Evolutionary conservation across 2,113 vertebrate genomes (phyloP), one percentile per base, ranked within the genome.

Genomic region (Hippopotamus amphibius): DNA sequence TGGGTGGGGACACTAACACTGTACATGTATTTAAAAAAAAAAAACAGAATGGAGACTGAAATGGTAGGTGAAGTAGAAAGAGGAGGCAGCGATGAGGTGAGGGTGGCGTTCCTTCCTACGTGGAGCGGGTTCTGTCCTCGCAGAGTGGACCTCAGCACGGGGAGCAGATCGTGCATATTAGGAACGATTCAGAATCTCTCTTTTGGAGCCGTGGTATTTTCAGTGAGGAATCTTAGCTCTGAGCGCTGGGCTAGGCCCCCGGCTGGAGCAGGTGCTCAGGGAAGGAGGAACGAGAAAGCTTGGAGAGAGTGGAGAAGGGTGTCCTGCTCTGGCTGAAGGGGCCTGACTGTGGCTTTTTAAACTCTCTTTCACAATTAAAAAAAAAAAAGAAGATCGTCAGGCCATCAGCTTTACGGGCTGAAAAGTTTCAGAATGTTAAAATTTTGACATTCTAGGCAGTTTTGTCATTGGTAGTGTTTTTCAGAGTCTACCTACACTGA

Each of bases 131-230:
- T 57, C 61, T 55, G 21, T 19, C 85, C 68, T 14, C 3, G 46
- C 33, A 43, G 66, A 7, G 11, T 10, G 41, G 83, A 2, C 19
- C 0, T 8, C 24, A 43, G n/a, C 46, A 0, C 4, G 69, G 37
- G 43, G 57, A 28, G 15, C 16, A 24, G 69, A 4, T 3, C 15
- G 22, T 43, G 21, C 30, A 37, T 17, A 37, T 8, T 11, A 28
- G 24, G 41, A 9, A 33, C 55, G 59, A 7, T 28, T 14, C 1
- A 16, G 43, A 3, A 16, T 28, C 41, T 24, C 24, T 5, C n/a
- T 10, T 24, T n/a, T 11, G 43, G 28, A 55, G 12, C 74, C 11
- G 10, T 6, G 7, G 3, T 14, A 6, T 15, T 30, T 37, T 48
- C 37, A 2, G 37, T 43, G 83, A 5, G 19, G 12, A 21, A 24